Evolutionary conservation across 2,113 vertebrate species (phyloP), one percentile per base, ranked within the genome.

Genomic region (Syrmaticus mikado): DNA sequence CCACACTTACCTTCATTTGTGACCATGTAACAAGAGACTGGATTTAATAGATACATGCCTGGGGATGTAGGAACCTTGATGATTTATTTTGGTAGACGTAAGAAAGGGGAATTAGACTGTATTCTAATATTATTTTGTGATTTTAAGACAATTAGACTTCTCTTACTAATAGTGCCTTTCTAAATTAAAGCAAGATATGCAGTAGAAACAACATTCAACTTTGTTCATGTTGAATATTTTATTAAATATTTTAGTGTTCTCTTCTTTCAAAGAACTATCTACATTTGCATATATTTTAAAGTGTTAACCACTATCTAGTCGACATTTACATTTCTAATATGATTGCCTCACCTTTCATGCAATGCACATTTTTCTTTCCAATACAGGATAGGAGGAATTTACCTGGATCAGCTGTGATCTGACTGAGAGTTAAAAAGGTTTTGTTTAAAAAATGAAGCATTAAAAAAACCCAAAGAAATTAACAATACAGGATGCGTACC

Each of bases 371-470:
- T 64, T 41, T 53, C 74, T 70, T 46, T n/a, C 13, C 15, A 67
- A 8, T 5, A 64, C 6, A 52, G 13, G 20, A 45, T 24, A 80
- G n/a, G 21, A 74, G 3, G 11, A 46, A 52, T 67, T 67, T 46
- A n/a, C 11, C 2, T 61, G 10, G 3, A 79, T 68, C 28, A 43
- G 0, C 0, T 28, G 6, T 34, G 5, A 52, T 34, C 16, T 38
- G 45, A 36, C 4, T 34, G 40, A 40, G 9, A 57, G 18, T 45
- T 92, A 8, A 27, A 62, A 24, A 6, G 2, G 62, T 83, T 81
- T 28, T 18, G 2, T 32, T 60, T n/a, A 19, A 60, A 78, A 55
- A 66, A 20, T n/a, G 10, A 53, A 32, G 1, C 28, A 25, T 68
- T 17, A 65, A 58, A 66, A 73, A 6, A 38, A 57, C 15, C 15